Base-by-base conservation (phyloP, 2,888 invertebrate genomes). In the Diaperis boleti region DNA sequence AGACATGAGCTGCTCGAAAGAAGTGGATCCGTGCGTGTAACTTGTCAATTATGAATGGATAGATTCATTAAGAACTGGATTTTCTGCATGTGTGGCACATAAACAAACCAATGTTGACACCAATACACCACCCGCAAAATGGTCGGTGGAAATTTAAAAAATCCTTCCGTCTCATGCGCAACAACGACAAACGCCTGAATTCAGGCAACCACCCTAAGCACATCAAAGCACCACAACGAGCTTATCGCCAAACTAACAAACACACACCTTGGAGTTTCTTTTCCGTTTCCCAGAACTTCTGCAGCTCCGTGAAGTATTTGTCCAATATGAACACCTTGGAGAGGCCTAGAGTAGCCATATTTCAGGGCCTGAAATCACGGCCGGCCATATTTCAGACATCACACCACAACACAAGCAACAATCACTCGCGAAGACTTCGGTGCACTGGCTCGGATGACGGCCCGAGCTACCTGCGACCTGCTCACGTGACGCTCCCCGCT, bases 271-370 rank as follows among this genome's bases (percentile, higher is more conserved):
- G 93, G 79, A 95, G 86, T 85, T 95, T 95, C 85, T 95, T 95
- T 84, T 96, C 96, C 68, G 95, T 94, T 85, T 95, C 95, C 94
- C 95, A 94, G 86, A 95, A 94, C 86, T 96, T 96, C 83, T 95
- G 95, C 83, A 96, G 87, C 85, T 96, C 96, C 73, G 94, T 95
- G 85, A 96, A 96, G 85, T 96, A 96, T 84, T 96, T 96, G 90
- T 96, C 96, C 88, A 96, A 89, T 83, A 96, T 96, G 89, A 95
- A 96, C 84, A 95, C 95, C 87, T 96, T 96, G 82, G 95, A 95
- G 78, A 95, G 91, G 87, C 95, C 95, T 86, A 95, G 88, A 84
- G 95, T 95, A 88, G 95, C 95, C 95, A 95, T 95, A 84, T 83
- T 83, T 74, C 72, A 73, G 65, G 69, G 69, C 65, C 72, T 67